Percentiles rank a stretch among this genome's conserved stretches.
Evolutionary conservation across 2,113 vertebrate species (phyloP).

Genomic region (Castor canadensis): DNA sequence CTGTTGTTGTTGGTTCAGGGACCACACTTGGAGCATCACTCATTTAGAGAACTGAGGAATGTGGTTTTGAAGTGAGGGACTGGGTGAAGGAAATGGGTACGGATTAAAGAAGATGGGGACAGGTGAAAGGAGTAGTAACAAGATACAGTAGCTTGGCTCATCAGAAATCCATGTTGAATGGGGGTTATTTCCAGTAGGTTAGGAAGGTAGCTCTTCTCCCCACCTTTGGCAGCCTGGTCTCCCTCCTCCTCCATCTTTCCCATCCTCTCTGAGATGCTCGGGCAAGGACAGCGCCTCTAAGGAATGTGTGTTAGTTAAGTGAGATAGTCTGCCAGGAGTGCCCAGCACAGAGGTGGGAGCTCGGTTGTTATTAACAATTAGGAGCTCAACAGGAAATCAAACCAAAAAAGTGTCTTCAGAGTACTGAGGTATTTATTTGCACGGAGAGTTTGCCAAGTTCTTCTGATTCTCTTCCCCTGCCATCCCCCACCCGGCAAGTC

Average conservation of each 20-base stretch:
- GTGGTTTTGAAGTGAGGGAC: background rate
- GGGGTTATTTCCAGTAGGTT: background rate
- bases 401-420: background rate
- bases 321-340: background rate
- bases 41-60: background rate
- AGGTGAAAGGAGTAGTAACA: background rate
- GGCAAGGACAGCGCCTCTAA: background rate
- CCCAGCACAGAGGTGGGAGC: background rate
- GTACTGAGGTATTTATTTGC: constrained; percentile 55
- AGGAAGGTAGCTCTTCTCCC: background rate
- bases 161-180: background rate
- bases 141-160: background rate
- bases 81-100: background rate
- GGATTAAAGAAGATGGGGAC: background rate
- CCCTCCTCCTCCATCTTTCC: background rate
- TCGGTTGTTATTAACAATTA: background rate
- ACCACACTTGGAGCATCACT: background rate
- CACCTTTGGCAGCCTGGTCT: too few species aligned
- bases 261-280: background rate
- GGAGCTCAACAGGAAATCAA: background rate
- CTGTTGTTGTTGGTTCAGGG: background rate
- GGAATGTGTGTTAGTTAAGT: background rate
- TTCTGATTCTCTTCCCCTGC: constrained; percentile 27
- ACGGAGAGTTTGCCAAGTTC: constrained; percentile 60
- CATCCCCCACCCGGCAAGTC: constrained; percentile 63